These are phyloP conservation scores for Hemicrepidius hirtus DNA, from an alignment of 2,888 invertebrate species.

Conservation along the genomic window DNA sequence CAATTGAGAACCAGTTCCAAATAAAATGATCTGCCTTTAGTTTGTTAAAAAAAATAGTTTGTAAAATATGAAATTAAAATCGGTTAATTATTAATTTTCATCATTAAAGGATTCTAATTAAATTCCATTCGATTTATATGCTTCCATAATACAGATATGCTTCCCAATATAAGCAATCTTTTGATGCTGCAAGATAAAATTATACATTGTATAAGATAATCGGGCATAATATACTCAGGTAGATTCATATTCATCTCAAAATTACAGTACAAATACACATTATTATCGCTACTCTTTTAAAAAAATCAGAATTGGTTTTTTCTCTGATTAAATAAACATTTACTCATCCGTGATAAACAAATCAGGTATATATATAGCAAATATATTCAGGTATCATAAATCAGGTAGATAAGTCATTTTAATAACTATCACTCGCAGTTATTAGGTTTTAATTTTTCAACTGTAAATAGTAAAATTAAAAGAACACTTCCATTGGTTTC, in stretches of 20 bases:
- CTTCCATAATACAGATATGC: constrained; percentile 66
- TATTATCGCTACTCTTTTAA: constrained; percentile 6
- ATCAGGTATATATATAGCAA: constrained; percentile 57
- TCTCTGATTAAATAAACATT: constrained; percentile 11
- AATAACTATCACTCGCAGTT: constrained; percentile 55
- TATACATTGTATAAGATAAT: constrained; percentile 19
- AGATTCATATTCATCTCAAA: constrained; percentile 51
- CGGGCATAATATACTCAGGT: constrained; percentile 56
- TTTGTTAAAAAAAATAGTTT: too few species aligned
- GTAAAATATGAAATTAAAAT: too few species aligned
- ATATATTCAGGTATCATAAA: constrained; percentile 56
- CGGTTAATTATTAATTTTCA: constrained; percentile 3
- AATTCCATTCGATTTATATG: constrained; percentile 59
- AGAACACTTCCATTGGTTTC: constrained; percentile 62
- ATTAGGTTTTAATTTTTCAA: constrained; percentile 59
- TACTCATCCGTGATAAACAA: constrained; percentile 60
- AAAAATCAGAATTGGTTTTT: neutral
- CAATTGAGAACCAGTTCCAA: too few species aligned
- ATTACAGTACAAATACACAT: constrained; percentile 52
- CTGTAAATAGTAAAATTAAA: constrained; percentile 51
- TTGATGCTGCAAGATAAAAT: constrained; percentile 53
- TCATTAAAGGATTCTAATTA: constrained; percentile 37
- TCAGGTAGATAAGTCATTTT: constrained; percentile 52
- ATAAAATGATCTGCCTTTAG: too few species aligned
- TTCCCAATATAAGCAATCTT: constrained; percentile 64